A percentile compares a stretch with the other conserved stretches of the same genome.
Evolutionary conservation across 2,797 vertebrate species (phyloP).

Genomic region (Acanthopagrus latus): DNA sequence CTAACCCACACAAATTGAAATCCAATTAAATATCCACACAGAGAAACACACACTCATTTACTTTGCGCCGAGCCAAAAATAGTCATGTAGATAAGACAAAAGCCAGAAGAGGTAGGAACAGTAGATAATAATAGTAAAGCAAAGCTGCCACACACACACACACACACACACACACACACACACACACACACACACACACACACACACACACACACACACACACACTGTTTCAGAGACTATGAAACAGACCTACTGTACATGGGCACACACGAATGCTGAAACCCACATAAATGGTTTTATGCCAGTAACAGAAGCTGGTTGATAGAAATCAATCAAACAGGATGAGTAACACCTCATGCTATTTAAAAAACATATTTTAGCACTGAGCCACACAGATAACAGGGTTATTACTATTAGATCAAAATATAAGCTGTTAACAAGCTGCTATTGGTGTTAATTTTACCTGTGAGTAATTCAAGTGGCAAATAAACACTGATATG

Average conservation of each 20-base stretch:
- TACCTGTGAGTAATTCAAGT: neutral
- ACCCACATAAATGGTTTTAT: neutral
- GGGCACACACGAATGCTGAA: neutral
- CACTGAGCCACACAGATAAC: conserved; percentile 15
- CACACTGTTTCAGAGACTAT: neutral
- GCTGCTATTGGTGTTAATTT: neutral
- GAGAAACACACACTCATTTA: conserved; percentile 12
- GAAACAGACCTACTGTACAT: neutral
- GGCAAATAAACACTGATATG: neutral
- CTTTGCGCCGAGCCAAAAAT: conserved; percentile 26
- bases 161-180: too few species aligned
- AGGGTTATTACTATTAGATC: neutral
- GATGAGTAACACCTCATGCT: conserved; percentile 30
- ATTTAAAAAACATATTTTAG: neutral
- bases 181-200: neutral
- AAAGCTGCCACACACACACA: neutral
- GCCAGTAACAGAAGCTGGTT: neutral
- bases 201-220: neutral
- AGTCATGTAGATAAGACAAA: conserved; percentile 10
- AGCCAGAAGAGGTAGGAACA: conserved; percentile 13
- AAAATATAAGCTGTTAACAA: conserved; percentile 26
- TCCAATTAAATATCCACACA: conserved; percentile 22
- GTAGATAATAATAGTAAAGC: conserved; percentile 1
- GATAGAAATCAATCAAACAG: neutral
- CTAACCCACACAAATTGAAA: conserved; percentile 10